Base-by-base conservation (phyloP, 2,113 vertebrate genomes). In the Oenanthe oenanthe region DNA sequence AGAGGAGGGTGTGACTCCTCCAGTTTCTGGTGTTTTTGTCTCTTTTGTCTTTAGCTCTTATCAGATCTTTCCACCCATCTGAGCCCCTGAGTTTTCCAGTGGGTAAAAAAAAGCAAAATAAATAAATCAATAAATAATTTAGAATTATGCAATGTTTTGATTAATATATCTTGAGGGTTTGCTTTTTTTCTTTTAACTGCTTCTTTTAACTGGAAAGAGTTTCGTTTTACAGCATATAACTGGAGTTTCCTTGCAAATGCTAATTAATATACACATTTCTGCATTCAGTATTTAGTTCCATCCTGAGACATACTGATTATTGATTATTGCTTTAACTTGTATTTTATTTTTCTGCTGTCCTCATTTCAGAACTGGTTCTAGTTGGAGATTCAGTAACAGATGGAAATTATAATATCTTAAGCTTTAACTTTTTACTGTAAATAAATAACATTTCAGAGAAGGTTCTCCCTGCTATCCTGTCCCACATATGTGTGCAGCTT, bases 21-120 rank as follows among this genome's bases (percentile, higher is more conserved):
- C 0, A 0, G 22, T 5, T 13, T 6, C 26, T 67, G 9, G 26
- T 65, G 34, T 4, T 5, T 62, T 43, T 4, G 1, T 12, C 21
- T 34, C 3, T 47, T 80, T 36, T 57, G 19, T 12, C 10, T 84
- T 74, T 70, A 45, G 18, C 2, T 61, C 15, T n/a, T 38, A 29
- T 3, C 10, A 13, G 16, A 40, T 38, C 7, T 45, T 73, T 77
- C 16, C 7, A n/a, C 18, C 4, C 29, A 14, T 38, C 21, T 73
- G 32, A 61, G 31, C 3, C 25, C 5, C 17, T 45, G 56, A 43
- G 12, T 61, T 78, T 48, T 79, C 11, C 8, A 56, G 13, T 18
- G 15, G 8, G 3, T 42, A 36, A 57, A 56, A 61, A 61, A 47
- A 62, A 43, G 47, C 8, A 0, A 1, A 21, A 76, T 31, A 26